These are phyloP conservation scores for Matsumyia berberina DNA, from an alignment of 2,888 invertebrate genomes.

Conservation along the genomic window DNA sequence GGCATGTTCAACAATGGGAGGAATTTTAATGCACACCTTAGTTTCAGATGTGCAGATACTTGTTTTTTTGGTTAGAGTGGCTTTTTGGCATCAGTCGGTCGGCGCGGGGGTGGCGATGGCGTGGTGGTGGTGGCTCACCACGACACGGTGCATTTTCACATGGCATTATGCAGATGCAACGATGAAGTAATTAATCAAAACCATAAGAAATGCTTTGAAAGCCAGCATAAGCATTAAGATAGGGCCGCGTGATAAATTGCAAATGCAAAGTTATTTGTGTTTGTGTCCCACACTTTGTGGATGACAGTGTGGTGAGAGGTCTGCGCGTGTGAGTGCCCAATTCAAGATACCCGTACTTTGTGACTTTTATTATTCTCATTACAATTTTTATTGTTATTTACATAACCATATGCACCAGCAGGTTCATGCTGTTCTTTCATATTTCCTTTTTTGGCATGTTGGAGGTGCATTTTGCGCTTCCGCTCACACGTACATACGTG, in stretches of 20 bases:
- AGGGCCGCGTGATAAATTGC: constrained; percentile 56
- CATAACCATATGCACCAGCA: constrained; percentile 31
- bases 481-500: neutral
- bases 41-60: constrained; percentile 59
- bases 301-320: neutral
- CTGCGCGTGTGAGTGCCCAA: constrained; percentile 1
- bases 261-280: constrained; percentile 25
- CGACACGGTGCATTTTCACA: constrained; percentile 65
- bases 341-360: constrained; percentile 7
- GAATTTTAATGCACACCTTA: constrained; percentile 75
- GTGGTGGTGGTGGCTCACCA: constrained; percentile 34
- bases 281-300: constrained; percentile 49
- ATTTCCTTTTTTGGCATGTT: neutral
- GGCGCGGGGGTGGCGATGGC: constrained; percentile 1
- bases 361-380: constrained; percentile 52
- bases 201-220: constrained; percentile 56
- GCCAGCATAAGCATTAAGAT: constrained; percentile 64
- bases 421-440: constrained; percentile 9
- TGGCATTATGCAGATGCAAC: constrained; percentile 70
- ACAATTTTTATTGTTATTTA: constrained; percentile 50
- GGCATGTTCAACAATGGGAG: constrained; percentile 67
- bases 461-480: constrained; percentile 9
- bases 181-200: constrained; percentile 76
- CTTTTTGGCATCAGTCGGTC: constrained; percentile 37
- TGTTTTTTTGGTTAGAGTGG: constrained; percentile 20